A percentile compares a stretch with the other conserved stretches of the same genome.
phyloP scores from a whole-genome alignment of 2,888 invertebrate genomes.

The Epistrophella euchroma region DNA sequence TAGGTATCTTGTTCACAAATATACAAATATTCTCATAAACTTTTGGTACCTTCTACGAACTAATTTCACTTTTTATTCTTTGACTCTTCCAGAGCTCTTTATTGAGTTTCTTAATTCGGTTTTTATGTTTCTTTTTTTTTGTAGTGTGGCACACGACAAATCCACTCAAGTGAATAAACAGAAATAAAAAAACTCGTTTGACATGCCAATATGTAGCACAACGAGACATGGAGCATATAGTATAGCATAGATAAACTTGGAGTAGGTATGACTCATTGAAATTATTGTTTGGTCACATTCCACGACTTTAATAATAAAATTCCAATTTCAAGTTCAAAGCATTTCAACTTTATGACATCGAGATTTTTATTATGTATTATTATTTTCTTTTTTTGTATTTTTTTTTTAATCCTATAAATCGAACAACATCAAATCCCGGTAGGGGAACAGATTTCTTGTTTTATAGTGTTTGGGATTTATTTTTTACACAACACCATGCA shows the following conservation, averaged over 20 bases:
- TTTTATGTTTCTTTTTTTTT: constrained; percentile 32
- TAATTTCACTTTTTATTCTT: constrained; percentile 16
- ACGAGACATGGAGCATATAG: not conserved
- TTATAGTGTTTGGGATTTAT: not conserved
- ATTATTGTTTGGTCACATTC: constrained; percentile 72
- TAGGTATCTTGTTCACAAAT: not conserved
- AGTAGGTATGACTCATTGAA: constrained; percentile 67
- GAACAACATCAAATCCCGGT: constrained; percentile 14
- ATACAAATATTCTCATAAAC: not conserved
- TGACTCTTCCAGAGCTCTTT: not conserved
- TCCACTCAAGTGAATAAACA: constrained; percentile 49
- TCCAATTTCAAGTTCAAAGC: constrained; percentile 67
- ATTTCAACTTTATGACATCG: constrained; percentile 55
- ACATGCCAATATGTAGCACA: constrained; percentile 57
- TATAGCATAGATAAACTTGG: constrained; percentile 40
- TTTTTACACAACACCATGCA: not conserved
- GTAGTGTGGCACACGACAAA: constrained; percentile 67
- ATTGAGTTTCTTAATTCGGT: constrained; percentile 15
- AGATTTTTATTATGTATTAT: constrained; percentile 14
- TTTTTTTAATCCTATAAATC: constrained; percentile 23
- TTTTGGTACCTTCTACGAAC: not conserved
- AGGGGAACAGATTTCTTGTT: not conserved
- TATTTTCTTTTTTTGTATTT: constrained; percentile 20
- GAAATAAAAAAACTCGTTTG: constrained; percentile 39
- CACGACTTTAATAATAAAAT: constrained; percentile 62